These are phyloP conservation scores for Arrhopalites spinosus DNA, from an alignment of 2,888 invertebrate genomes.

Conservation along the genomic window DNA sequence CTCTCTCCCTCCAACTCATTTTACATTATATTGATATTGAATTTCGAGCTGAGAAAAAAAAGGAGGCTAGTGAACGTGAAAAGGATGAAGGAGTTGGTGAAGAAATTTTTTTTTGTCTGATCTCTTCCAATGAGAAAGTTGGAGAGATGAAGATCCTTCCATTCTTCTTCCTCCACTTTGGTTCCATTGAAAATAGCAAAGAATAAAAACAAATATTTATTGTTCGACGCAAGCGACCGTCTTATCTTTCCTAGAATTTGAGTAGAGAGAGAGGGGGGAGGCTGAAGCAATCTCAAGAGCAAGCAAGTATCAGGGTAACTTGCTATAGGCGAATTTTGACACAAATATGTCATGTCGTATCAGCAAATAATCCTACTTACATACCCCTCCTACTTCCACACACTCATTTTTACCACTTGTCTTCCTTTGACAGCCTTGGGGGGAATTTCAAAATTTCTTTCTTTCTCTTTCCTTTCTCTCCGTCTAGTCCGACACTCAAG, in stretches of 20 bases:
- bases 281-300: constrained; percentile 4
- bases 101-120: background rate
- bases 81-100: background rate
- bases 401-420: background rate
- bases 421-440: too few relatives aligned
- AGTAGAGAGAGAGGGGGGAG: too few relatives aligned
- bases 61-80: background rate
- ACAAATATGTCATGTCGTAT: constrained; percentile 19
- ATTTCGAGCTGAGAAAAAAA: background rate
- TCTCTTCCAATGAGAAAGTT: too few relatives aligned
- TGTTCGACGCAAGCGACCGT: constrained; percentile 12
- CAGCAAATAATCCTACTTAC: constrained; percentile 14
- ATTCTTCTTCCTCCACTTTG: background rate
- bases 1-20: background rate
- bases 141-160: too few relatives aligned
- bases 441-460: too few relatives aligned
- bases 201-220: constrained; percentile 27
- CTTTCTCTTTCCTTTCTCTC: too few relatives aligned
- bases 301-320: constrained; percentile 4
- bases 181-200: constrained; percentile 1
- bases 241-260: background rate
- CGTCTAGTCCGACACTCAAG: too few relatives aligned
- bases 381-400: background rate
- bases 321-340: constrained; percentile 9
- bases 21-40: constrained; percentile 16